Percentiles rank a stretch among this genome's conserved stretches.
phyloP scores from a whole-genome alignment of 2,888 invertebrate species.

The Atherix ibis region DNA sequence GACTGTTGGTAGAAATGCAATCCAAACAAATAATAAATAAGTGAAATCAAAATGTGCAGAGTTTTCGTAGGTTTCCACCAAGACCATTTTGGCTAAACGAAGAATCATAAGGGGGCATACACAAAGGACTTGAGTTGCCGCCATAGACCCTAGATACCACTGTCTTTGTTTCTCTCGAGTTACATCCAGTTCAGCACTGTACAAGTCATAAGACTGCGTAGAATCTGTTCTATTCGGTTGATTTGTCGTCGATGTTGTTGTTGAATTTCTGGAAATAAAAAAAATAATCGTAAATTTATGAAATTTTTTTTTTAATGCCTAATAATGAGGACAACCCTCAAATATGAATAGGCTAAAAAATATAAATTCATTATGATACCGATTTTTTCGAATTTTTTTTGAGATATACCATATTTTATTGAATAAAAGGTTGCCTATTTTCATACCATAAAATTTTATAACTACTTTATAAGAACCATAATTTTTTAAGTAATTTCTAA shows the following conservation, averaged over 20 bases:
- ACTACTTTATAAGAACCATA: too few species aligned
- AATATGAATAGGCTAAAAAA: too few species aligned
- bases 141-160: constrained; percentile 49
- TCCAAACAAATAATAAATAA: constrained; percentile 51
- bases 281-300: background rate
- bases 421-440: too few species aligned
- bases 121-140: constrained; percentile 47
- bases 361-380: too few species aligned
- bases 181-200: constrained; percentile 40
- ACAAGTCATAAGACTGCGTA: constrained; percentile 33
- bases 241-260: constrained; percentile 19
- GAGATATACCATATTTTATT: too few species aligned
- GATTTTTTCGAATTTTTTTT: too few species aligned
- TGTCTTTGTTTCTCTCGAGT: constrained; percentile 48
- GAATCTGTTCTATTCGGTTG: constrained; percentile 9
- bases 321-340: too few species aligned
- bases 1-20: constrained; percentile 51
- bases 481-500: too few species aligned
- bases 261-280: constrained; percentile 22
- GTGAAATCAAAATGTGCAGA: constrained; percentile 49
- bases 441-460: too few species aligned
- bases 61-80: constrained; percentile 54
- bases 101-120: constrained; percentile 49
- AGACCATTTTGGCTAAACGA: constrained; percentile 43
- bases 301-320: background rate